These are phyloP conservation scores for Antheraea pernyi DNA, from an alignment of 1,140 invertebrate species.

Conservation along the genomic window DNA sequence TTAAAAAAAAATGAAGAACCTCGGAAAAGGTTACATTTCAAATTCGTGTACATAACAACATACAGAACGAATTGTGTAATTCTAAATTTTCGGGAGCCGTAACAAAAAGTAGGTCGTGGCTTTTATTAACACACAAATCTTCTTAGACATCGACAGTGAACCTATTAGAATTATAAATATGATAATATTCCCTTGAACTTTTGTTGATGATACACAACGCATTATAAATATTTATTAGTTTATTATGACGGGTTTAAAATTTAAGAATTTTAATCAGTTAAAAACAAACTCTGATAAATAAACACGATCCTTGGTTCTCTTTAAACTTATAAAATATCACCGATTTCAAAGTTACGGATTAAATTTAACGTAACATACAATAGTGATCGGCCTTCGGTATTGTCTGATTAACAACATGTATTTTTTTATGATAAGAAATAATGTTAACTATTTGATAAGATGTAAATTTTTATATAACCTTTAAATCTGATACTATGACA, in stretches of 20 bases:
- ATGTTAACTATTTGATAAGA: constrained; percentile 30
- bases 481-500: constrained; percentile 8
- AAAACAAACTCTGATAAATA: constrained; percentile 22
- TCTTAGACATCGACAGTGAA: neutral
- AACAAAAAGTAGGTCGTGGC: neutral
- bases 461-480: constrained; percentile 26
- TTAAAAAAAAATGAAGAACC: neutral
- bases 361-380: neutral
- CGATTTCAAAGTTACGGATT: neutral
- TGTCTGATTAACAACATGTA: constrained; percentile 30
- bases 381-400: constrained; percentile 19
- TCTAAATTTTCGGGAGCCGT: neutral
- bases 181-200: constrained; percentile 29
- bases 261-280: constrained; percentile 12
- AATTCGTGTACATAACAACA: neutral
- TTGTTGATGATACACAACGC: constrained; percentile 19
- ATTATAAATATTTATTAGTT: constrained; percentile 20
- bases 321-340: constrained; percentile 15
- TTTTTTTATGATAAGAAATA: constrained; percentile 23
- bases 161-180: constrained; percentile 9
- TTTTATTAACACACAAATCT: constrained; percentile 2
- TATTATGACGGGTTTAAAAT: constrained; percentile 14
- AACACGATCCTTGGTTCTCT: constrained; percentile 23
- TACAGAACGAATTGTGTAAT: neutral
- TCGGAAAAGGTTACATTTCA: constrained; percentile 3